These are phyloP conservation scores for Calcarius lapponicus DNA, from an alignment of 2,797 vertebrate genomes.

Conservation along the genomic window DNA sequence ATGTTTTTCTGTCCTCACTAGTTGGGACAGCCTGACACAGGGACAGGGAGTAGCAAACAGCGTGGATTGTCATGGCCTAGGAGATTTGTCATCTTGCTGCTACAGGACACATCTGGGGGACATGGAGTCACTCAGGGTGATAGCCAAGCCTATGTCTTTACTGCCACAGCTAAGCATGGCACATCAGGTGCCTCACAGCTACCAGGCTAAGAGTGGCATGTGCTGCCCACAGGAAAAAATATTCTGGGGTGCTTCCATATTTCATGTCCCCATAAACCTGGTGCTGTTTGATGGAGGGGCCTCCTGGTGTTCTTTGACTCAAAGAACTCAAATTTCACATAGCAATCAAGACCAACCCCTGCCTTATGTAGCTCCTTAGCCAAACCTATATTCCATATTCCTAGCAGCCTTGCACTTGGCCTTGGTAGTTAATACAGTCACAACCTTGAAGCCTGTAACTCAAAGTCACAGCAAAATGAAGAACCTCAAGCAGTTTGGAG, in stretches of 20 bases:
- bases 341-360: neutral
- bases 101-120: neutral
- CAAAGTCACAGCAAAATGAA: neutral
- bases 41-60: neutral
- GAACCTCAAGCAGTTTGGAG: neutral
- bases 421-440: neutral
- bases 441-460: neutral
- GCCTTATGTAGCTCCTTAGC: neutral
- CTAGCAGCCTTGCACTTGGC: neutral
- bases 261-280: neutral
- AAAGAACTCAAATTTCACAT: neutral
- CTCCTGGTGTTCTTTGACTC: neutral
- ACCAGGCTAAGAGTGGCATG: neutral
- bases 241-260: neutral
- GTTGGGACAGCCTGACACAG: neutral
- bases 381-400: neutral
- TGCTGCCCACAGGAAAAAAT: neutral
- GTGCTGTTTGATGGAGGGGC: neutral
- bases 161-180: neutral
- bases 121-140: neutral
- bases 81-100: neutral
- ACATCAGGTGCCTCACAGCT: neutral
- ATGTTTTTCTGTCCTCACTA: neutral
- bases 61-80: accelerated
- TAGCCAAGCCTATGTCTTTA: neutral